These are phyloP conservation scores for Dicranocentrus wangi DNA, from an alignment of 2,888 invertebrate species.

Conservation along the genomic window DNA sequence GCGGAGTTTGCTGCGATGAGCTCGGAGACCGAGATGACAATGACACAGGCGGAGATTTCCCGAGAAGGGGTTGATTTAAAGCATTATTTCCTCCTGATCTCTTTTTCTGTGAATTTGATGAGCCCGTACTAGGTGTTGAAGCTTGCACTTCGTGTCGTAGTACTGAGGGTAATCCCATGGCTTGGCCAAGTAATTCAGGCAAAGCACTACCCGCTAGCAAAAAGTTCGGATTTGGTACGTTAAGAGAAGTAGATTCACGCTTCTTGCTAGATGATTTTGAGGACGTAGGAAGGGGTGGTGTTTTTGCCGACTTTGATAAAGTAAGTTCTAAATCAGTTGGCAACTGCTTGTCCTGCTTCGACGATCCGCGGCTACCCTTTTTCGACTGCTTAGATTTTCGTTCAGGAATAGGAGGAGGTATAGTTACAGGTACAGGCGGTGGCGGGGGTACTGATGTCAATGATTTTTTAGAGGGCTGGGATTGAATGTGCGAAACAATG, in stretches of 20 bases:
- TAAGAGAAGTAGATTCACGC: slow-evolving; percentile 34
- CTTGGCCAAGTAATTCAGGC: slow-evolving; percentile 47
- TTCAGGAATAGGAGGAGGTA: slow-evolving; percentile 53
- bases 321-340: slow-evolving; percentile 60
- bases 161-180: slow-evolving; percentile 21
- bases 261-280: slow-evolving; percentile 39
- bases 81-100: slow-evolving; percentile 32
- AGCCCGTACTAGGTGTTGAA: not conserved
- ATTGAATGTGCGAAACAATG: too few species aligned
- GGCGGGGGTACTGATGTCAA: slow-evolving; percentile 71
- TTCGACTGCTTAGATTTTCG: slow-evolving; percentile 75
- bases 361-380: slow-evolving; percentile 72
- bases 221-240: slow-evolving; percentile 46
- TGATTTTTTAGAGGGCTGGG: too few species aligned
- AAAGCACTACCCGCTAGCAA: slow-evolving; percentile 34
- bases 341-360: slow-evolving; percentile 34
- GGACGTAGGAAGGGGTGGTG: slow-evolving; percentile 51
- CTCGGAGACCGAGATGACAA: slow-evolving; percentile 20
- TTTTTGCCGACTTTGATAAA: slow-evolving; percentile 60
- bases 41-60: not conserved
- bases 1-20: slow-evolving; percentile 52
- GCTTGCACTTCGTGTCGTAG: slow-evolving; percentile 9
- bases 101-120: slow-evolving; percentile 34
- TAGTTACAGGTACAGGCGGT: slow-evolving; percentile 68
- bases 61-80: not conserved